A percentile compares a stretch with the other conserved stretches of the same genome.
Evolutionary conservation across 2,113 vertebrate genomes (phyloP).

Genomic region (Hucho hucho): DNA sequence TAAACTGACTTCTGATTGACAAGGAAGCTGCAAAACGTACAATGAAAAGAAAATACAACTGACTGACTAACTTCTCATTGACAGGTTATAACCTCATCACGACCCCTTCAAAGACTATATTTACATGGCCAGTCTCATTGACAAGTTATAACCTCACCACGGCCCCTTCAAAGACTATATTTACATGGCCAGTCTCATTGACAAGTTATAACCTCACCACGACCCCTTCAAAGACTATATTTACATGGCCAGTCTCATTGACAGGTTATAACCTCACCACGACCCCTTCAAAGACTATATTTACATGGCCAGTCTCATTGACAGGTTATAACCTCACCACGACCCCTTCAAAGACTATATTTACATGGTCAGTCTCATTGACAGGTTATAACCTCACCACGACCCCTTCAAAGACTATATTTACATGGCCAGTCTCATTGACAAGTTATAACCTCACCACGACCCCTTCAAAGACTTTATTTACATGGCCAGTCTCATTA

Average conservation of each 20-base stretch:
- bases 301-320: conserved; percentile 22
- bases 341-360: conserved; percentile 23
- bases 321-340: conserved; percentile 39
- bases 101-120: conserved; percentile 15
- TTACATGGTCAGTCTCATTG: conserved; percentile 22
- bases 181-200: conserved; percentile 22
- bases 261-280: conserved; percentile 18
- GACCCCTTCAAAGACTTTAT: conserved; percentile 15
- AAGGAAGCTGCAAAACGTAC: neutral
- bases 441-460: conserved; percentile 19
- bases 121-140: conserved; percentile 17
- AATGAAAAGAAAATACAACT: no score
- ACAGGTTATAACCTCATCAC: conserved; percentile 17
- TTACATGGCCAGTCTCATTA: conserved; percentile 21
- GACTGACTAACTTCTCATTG: conserved; percentile 30
- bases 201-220: conserved; percentile 30
- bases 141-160: conserved; percentile 37
- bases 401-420: conserved; percentile 14
- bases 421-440: conserved; percentile 40
- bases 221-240: conserved; percentile 14
- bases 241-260: conserved; percentile 40
- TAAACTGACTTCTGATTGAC: conserved; percentile 15
- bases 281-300: conserved; percentile 15
- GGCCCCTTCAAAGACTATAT: conserved; percentile 22
- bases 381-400: conserved; percentile 30